Percentiles rank a stretch among this genome's conserved stretches.
These are phyloP conservation scores for Drosophila eohydei DNA, from an alignment of 2,888 invertebrate genomes.

Conservation along the genomic window DNA sequence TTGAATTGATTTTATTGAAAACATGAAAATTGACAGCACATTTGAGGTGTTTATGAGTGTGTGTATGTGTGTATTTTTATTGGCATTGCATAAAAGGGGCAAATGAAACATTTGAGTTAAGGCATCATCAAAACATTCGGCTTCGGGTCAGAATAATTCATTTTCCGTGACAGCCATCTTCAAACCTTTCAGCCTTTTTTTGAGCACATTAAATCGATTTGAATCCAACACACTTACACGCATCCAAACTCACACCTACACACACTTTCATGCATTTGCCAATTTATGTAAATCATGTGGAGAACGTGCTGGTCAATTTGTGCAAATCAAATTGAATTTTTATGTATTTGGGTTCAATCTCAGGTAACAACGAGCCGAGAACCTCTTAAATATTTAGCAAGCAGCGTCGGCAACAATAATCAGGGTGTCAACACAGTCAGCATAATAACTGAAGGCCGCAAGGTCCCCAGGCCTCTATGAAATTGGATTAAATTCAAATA, in stretches of 20 bases:
- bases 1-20: neutral
- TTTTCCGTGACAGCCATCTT: neutral
- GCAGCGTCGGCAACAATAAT: slow-evolving; percentile 44
- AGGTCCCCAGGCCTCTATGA: slow-evolving; percentile 49
- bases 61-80: neutral
- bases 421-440: slow-evolving; percentile 72
- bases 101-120: slow-evolving; percentile 3
- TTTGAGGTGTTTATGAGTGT: neutral
- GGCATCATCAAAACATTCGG: slow-evolving; percentile 4
- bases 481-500: slow-evolving; percentile 72
- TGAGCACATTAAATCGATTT: slow-evolving; percentile 8
- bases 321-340: slow-evolving; percentile 53
- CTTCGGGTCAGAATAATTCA: slow-evolving; percentile 12
- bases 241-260: neutral
- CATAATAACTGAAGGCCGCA: slow-evolving; percentile 60
- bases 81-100: neutral
- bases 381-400: slow-evolving; percentile 61
- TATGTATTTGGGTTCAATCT: slow-evolving; percentile 44
- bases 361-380: slow-evolving; percentile 18
- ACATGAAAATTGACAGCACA: neutral
- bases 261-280: neutral
- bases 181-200: neutral
- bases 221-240: neutral
- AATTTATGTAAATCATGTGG: slow-evolving; percentile 16
- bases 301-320: slow-evolving; percentile 43